Base-by-base conservation (phyloP, 2,888 invertebrate genomes). In the Drosophila flavopinicola region DNA sequence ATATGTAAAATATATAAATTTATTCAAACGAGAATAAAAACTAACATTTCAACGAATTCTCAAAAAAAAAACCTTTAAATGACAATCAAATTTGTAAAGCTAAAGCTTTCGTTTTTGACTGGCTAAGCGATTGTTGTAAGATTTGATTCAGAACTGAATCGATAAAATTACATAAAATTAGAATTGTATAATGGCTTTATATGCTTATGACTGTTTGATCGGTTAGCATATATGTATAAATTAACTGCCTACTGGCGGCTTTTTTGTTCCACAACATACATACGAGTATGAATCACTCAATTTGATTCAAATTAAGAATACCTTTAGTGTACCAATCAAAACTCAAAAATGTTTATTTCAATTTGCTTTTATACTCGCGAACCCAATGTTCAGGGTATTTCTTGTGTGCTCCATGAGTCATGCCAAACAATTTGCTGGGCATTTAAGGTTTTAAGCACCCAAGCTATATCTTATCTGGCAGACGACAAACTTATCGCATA, bases 381-480 rank as follows among this genome's bases (percentile, higher is more conserved):
- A 11, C 7, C 33, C 11, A 44, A 10, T 4, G 25, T 37, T 25
- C 9, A 23, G 37, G 41, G 51, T 42, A 44, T 65, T 69, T 58
- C 67, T 49, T 44, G n/a, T 2, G 15, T 17, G 9, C 4, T 6
- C 13, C 2, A 32, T 69, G 69, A 70, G 17, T 70, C 74, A 70
- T 27, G 17, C 3, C 32, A 51, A 42, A 68, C 37, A 57, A 27
- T 72, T 66, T 33, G 33, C 53, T 47, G 33, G 10, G 60, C 67
- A 49, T 33, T 52, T 9, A 35, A 37, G 23, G 24, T 29, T 38
- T 44, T 59, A 51, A 44, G 20, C 49, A 23, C 2, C 30, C 29
- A n/a, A 17, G 6, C 45, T 37, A 47, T 70, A 73, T 70, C 69
- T 70, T 70, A 70, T 70, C 70, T 56, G 10, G 6, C 37, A 70